Percentiles rank a stretch among this genome's conserved stretches.
Conservation (phyloP, 2,797 vertebrate species). For the Columba guinea region DNA sequence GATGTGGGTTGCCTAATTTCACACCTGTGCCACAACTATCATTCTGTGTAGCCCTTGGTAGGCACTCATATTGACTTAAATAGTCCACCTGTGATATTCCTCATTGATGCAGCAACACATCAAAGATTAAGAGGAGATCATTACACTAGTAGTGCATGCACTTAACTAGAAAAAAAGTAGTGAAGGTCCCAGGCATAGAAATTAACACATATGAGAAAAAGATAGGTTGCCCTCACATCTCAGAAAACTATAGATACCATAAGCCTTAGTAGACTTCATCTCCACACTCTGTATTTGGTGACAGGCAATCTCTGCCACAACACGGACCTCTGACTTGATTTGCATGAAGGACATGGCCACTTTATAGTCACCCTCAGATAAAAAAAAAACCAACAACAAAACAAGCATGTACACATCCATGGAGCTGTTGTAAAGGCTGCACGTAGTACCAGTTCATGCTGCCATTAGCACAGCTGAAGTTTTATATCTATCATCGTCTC, state of each 20-base stretch:
- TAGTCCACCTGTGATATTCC: background rate
- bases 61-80: background rate
- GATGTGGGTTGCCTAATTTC: background rate
- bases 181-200: background rate
- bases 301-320: background rate
- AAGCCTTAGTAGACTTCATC: background rate
- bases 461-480: background rate
- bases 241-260: background rate
- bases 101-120: background rate
- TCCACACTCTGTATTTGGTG: background rate
- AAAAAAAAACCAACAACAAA: background rate
- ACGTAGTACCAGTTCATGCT: background rate
- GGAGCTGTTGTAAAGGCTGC: background rate
- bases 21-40: background rate
- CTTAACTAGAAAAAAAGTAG: background rate
- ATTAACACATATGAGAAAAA: background rate
- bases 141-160: background rate
- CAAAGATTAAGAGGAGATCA: background rate
- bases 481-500: background rate
- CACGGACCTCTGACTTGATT: background rate
- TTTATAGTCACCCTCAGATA: background rate
- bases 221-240: background rate
- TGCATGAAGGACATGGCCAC: background rate
- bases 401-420: background rate
- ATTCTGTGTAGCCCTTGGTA: background rate